Evolutionary conservation across 2,888 invertebrate genomes (phyloP), one percentile per base, ranked within the genome.

Genomic region (Acanthoscelides obtectus): DNA sequence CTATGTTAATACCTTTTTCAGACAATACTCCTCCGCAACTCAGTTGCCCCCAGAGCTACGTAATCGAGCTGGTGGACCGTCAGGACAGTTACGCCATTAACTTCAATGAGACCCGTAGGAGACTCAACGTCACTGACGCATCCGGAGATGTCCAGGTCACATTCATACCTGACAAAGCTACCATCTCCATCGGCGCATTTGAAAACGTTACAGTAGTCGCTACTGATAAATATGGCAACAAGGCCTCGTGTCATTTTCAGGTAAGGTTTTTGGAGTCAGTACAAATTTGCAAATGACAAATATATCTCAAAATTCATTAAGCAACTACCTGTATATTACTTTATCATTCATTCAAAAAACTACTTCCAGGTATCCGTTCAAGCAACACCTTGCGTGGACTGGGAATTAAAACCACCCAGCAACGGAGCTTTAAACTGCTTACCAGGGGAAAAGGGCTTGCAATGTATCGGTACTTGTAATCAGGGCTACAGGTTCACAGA

Each of bases 121-220:
- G 94, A 79, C 94, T 97, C 69, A 95, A 95, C 81, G 92, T 94
- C 0, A 91, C 94, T 0, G 97, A 97, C 82, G 93, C 94, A 20
- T 96, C 96, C 0, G 96, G 96, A 20, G 94, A 95, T 79, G 96
- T 96, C 0, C 90, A 88, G 70, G 84, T 97, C n/a, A 90, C 90
- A 69, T 96, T 95, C 79, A 89, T 92, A 6, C 95, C 95, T 0
- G 96, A 96, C 80, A 90, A 91, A 79, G 95, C 96, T 0, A 90
- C 93, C 0, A 96, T 97, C 77, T 90, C 92, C 0, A 94, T 95
- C 78, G 94, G 96, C 64, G 92, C 92, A 67, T 97, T 94, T 81
- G 95, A 96, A 87, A 96, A 97, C 83, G 96, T 97, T 0, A 96
- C 96, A 0, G 97, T 97, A 2, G 90, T 93, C 71, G 97, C 97